Base-by-base conservation (phyloP, 1,140 invertebrate genomes). In the Oryzaephilus surinamensis region DNA sequence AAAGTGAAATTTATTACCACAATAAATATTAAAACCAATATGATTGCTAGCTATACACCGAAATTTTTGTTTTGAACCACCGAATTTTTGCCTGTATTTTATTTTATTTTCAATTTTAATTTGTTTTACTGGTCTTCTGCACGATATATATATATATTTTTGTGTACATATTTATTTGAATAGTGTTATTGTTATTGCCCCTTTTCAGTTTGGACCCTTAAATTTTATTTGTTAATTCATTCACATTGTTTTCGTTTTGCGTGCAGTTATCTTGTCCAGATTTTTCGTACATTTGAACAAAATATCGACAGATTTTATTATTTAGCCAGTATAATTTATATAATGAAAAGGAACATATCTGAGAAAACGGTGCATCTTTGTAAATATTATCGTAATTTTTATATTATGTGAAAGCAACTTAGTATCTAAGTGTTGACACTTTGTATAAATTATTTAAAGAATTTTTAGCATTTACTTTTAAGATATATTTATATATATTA, bases 361-460 rank as follows among this genome's bases (percentile, higher is more conserved):
- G 26, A n/a, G n/a, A n/a, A n/a, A n/a, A 21, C 35, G 43, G 46
- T 55, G 52, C 57, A 61, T 61, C 55, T 61, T 59, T 61, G 57
- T 58, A 55, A 53, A 57, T 58, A 54, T 38, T 12, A 32, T 19
- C 7, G 26, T n/a, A n/a, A n/a, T n/a, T n/a, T n/a, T n/a, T n/a
- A n/a, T n/a, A n/a, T n/a, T n/a, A n/a, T 36, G 41, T 27, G 40
- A 37, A 32, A 32, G 37, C 33, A 27, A 43, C 32, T 43, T 50
- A 45, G 40, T n/a, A 18, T 48, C 15, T 49, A 46, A 54, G 41
- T 46, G 43, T 51, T 51, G 37, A 41, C 30, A 32, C 33, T 33
- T n/a, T 53, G 46, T 51, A 48, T 51, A 54, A 46, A 51, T 46
- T 52, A 45, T 49, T 53, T 50, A 44, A 48, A 44, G 37, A 7